Percentiles rank a stretch among this genome's conserved stretches.
Evolutionary conservation across 2,797 vertebrate genomes (phyloP).

Genomic region (Tragelaphus eurycerus): DNA sequence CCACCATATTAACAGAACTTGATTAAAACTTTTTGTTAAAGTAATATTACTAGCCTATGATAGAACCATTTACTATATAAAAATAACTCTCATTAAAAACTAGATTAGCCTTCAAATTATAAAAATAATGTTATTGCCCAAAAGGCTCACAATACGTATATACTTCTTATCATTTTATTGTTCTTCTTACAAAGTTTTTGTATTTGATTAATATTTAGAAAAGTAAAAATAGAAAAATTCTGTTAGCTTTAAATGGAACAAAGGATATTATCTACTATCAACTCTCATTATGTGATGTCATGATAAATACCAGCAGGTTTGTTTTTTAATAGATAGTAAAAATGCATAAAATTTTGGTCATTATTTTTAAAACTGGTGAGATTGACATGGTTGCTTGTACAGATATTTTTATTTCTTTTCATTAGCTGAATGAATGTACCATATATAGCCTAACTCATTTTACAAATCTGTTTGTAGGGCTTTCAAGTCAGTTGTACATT

Average conservation of each 20-base stretch:
- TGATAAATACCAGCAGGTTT: neutral
- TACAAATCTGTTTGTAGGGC: neutral
- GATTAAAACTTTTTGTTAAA: neutral
- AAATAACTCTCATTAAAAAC: neutral
- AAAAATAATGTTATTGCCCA: neutral
- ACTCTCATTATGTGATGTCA: neutral
- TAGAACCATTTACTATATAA: constrained; percentile 21
- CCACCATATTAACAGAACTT: neutral
- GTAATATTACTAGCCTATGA: neutral
- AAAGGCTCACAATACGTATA: neutral
- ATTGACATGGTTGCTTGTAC: neutral
- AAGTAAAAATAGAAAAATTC: constrained; percentile 2
- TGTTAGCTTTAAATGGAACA: neutral
- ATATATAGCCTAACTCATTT: neutral
- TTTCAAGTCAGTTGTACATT: neutral
- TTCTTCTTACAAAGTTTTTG: neutral
- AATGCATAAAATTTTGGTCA: neutral
- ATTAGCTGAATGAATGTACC: neutral
- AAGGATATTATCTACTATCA: neutral
- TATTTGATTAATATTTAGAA: neutral
- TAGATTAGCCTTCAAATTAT: neutral
- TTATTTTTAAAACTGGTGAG: constrained; percentile 24
- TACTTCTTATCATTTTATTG: neutral
- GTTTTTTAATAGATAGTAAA: neutral
- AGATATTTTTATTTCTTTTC: constrained; percentile 7